Evolutionary conservation across 2,113 vertebrate species (phyloP).

Genomic region (Tamias sibiricus): DNA sequence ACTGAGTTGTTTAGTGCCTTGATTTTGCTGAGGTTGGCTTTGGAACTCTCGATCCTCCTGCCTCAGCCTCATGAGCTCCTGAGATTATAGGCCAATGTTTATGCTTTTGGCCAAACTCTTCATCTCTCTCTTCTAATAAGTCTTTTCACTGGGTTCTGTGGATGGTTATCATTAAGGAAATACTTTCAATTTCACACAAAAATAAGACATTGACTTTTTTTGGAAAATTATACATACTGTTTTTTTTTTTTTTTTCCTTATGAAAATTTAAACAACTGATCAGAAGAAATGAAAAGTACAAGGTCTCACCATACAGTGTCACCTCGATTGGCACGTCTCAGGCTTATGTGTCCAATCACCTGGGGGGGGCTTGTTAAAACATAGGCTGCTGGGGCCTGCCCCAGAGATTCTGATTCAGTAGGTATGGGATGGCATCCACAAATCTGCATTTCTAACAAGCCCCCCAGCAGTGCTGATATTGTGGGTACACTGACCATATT

Average conservation of each 20-base stretch:
- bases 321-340: neutral
- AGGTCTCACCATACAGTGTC: neutral
- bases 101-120: neutral
- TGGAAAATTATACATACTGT: too few species aligned
- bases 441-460: neutral
- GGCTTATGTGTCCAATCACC: neutral
- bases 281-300: neutral
- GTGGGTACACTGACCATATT: neutral
- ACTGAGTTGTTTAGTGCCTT: too few species aligned
- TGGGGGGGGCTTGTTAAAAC: neutral
- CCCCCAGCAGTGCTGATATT: neutral
- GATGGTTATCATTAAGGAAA: neutral
- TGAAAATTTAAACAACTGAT: neutral
- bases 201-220: neutral
- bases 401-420: neutral
- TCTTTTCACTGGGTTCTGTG: neutral
- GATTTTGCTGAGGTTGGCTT: too few species aligned
- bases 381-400: too few species aligned
- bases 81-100: too few species aligned
- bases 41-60: too few species aligned
- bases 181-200: neutral
- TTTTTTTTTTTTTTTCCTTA: neutral
- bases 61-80: too few species aligned
- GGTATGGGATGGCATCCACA: rapidly evolving
- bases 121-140: neutral